These are phyloP conservation scores for Neelides folsomi DNA, from an alignment of 2,888 invertebrate genomes.

Conservation along the genomic window DNA sequence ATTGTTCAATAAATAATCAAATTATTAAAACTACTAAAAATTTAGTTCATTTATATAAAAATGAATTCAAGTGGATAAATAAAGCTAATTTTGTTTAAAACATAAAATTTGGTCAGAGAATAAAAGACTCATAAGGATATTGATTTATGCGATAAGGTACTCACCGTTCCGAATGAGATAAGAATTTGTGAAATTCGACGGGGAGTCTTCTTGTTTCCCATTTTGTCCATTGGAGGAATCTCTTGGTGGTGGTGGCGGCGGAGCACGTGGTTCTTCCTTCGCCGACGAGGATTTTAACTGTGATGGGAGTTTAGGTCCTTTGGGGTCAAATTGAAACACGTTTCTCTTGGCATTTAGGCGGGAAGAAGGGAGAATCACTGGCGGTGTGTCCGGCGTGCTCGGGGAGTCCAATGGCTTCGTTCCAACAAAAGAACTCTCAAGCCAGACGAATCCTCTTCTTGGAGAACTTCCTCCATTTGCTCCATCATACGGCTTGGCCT, in stretches of 20 bases:
- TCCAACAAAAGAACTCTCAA: slow-evolving; percentile 82
- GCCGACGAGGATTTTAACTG: background rate
- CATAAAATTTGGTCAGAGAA: background rate
- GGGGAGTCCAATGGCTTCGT: slow-evolving; percentile 67
- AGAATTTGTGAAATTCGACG: slow-evolving; percentile 11
- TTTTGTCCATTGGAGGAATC: too few species aligned
- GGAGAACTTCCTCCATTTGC: slow-evolving; percentile 39
- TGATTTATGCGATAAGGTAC: slow-evolving; percentile 9
- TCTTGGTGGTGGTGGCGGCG: too few species aligned
- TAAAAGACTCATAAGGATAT: too few species aligned
- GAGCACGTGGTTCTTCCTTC: background rate
- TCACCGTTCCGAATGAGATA: slow-evolving; percentile 30
- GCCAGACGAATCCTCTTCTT: slow-evolving; percentile 54
- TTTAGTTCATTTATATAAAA: too few species aligned
- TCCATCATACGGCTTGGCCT: slow-evolving; percentile 30
- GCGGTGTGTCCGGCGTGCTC: slow-evolving; percentile 53
- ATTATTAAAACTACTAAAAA: too few species aligned
- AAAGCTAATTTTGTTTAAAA: too few species aligned
- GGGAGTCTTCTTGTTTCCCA: background rate
- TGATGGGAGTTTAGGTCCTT: background rate
- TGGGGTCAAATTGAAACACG: slow-evolving; percentile 12
- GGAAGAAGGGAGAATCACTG: slow-evolving; percentile 28
- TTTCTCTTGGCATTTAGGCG: slow-evolving; percentile 10
- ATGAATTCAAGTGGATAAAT: too few species aligned
- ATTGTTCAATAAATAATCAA: too few species aligned